Conservation (phyloP, 2,797 vertebrate species). For the Carapus acus region DNA sequence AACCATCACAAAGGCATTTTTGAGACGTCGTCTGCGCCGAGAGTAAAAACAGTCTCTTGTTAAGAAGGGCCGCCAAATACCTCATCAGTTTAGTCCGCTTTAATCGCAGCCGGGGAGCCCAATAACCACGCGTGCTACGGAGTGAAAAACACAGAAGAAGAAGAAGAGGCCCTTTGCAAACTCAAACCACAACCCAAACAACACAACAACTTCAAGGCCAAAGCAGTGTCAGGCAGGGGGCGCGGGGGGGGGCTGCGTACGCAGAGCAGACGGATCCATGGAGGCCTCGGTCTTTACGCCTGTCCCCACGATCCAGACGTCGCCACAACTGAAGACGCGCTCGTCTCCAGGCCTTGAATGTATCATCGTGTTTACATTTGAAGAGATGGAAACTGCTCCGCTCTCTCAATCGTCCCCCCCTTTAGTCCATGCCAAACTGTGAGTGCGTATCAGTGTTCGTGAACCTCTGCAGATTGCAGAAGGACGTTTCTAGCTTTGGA, state of each 20-base stretch:
- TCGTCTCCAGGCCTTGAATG: conserved; percentile 15
- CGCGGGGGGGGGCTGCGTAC: conserved; percentile 16
- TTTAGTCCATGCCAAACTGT: too few relatives aligned
- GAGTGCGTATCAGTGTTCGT: too few relatives aligned
- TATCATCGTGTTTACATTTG: conserved; percentile 37
- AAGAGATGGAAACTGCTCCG: conserved; percentile 39
- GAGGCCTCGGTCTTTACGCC: conserved; percentile 16
- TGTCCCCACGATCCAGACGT: neutral
- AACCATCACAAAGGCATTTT: too few relatives aligned
- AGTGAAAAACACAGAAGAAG: too few relatives aligned
- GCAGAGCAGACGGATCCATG: conserved; percentile 29
- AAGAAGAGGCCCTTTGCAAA: conserved; percentile 10
- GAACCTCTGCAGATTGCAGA: too few relatives aligned
- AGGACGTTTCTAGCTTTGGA: too few relatives aligned
- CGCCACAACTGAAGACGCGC: neutral
- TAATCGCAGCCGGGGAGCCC: neutral
- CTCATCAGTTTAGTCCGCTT: too few relatives aligned
- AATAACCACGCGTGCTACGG: too few relatives aligned
- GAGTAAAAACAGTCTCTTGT: too few relatives aligned
- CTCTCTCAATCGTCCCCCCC: conserved; percentile 22
- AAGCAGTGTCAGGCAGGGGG: conserved; percentile 35
- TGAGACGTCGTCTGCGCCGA: too few relatives aligned
- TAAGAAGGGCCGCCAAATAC: too few relatives aligned
- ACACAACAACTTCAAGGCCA: conserved; percentile 21
- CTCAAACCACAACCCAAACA: conserved; percentile 15